A percentile compares a stretch with the other conserved stretches of the same genome.
phyloP scores from a whole-genome alignment of 2,888 invertebrate species.

The Orthonychiurus folsomi region DNA sequence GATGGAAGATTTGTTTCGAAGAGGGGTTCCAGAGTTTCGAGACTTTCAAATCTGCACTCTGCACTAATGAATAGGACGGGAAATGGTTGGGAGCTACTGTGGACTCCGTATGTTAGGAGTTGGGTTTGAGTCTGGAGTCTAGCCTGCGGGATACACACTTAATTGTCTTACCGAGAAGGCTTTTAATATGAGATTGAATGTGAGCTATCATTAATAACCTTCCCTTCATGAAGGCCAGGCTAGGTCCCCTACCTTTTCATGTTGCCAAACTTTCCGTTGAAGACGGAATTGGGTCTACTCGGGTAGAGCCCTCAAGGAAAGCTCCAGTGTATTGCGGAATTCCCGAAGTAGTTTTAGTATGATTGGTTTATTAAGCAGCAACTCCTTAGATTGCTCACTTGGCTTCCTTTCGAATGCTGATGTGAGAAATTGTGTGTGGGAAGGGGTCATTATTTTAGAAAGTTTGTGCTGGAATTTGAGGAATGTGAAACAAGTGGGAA shows the following conservation, averaged over 20 bases:
- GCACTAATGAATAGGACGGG: neutral
- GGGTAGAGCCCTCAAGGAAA: too few relatives aligned
- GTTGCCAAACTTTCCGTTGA: neutral
- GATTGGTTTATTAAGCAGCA: neutral
- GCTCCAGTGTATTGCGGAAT: too few relatives aligned
- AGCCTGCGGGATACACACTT: constrained; percentile 8
- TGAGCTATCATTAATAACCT: constrained; percentile 11
- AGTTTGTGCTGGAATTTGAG: too few relatives aligned
- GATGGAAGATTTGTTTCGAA: constrained; percentile 2
- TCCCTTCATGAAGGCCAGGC: neutral
- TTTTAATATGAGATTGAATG: constrained; percentile 4
- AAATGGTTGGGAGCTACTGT: too few relatives aligned
- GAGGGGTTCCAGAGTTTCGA: neutral
- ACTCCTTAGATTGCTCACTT: neutral
- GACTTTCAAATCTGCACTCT: neutral
- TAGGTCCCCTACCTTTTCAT: neutral
- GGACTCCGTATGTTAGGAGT: too few relatives aligned
- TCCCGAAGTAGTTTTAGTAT: neutral
- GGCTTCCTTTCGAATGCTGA: too few relatives aligned
- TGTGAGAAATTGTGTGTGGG: too few relatives aligned
- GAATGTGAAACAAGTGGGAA: too few relatives aligned
- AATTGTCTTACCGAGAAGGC: constrained; percentile 4
- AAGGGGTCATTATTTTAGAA: too few relatives aligned
- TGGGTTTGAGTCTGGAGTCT: too few relatives aligned
- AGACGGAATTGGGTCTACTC: too few relatives aligned